These are phyloP conservation scores for Leptobrachium ailaonicum DNA, from an alignment of 2,113 vertebrate species.

Conservation along the genomic window DNA sequence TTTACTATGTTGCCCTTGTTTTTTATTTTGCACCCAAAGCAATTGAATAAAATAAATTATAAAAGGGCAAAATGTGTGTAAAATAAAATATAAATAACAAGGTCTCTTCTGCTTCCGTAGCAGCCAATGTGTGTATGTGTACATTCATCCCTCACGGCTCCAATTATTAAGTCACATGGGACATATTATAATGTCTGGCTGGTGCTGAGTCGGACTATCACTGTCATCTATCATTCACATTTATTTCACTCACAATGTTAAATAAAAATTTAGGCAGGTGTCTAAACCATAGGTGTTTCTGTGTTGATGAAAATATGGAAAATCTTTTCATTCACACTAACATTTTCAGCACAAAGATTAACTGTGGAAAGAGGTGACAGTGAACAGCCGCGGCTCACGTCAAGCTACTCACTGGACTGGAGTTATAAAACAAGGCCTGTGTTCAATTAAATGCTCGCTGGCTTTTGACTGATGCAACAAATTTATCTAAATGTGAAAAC, in stretches of 20 bases:
- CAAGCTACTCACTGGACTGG: neutral
- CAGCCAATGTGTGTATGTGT: too few relatives aligned
- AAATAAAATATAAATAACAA: too few relatives aligned
- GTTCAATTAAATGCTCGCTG: slow-evolving; percentile 46
- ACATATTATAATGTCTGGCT: too few relatives aligned
- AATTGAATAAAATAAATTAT: too few relatives aligned
- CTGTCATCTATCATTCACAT: too few relatives aligned
- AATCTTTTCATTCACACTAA: slow-evolving; percentile 39
- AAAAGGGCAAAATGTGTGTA: too few relatives aligned
- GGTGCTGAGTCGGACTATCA: too few relatives aligned
- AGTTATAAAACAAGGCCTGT: slow-evolving; percentile 53
- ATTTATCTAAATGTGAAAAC: slow-evolving; percentile 52
- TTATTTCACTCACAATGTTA: neutral
- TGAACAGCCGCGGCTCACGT: slow-evolving; percentile 17
- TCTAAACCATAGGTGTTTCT: slow-evolving; percentile 26
- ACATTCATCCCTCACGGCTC: too few relatives aligned
- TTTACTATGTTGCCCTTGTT: too few relatives aligned
- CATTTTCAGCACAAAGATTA: slow-evolving; percentile 51
- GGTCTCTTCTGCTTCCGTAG: too few relatives aligned
- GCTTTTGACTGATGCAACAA: slow-evolving; percentile 39
- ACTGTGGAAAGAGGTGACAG: slow-evolving; percentile 49
- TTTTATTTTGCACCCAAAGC: too few relatives aligned
- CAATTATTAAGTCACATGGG: too few relatives aligned
- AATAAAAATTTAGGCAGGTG: slow-evolving; percentile 32
- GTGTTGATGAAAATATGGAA: slow-evolving; percentile 28